Evolutionary conservation across 2,797 vertebrate species (phyloP), one percentile per base, ranked within the genome.

Genomic region (Silurus lanzhouensis): DNA sequence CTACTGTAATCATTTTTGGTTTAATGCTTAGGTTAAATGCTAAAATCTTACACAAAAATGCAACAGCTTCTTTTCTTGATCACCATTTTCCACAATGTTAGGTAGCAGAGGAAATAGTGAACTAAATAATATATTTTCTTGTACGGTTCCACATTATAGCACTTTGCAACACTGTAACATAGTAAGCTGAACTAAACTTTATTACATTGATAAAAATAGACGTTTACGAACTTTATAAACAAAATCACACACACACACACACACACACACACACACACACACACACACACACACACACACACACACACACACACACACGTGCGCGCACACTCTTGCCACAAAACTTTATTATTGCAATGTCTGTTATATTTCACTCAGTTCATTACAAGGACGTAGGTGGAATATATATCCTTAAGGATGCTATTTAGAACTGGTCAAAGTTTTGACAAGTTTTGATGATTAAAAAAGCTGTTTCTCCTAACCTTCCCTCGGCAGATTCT

Each of bases 401-500:
- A 81, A 31, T 55, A 17, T 31, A 27, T 46, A 66, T 15, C 13
- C 2, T 66, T 4, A 48, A 64, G 44, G 27, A 5, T 44, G 17
- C 48, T 13, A 31, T 19, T 48, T 52, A 27, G 15, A 27, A 55
- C 6, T 81, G 63, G 10, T 55, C 8, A 46, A n/a, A 46, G 22
- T 46, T 61, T 44, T n/a, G 31, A 77, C 38, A 13, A 60, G 7
- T 22, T 38, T 8, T 66, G 78, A 66, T 6, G 27, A 76, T 58
- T 83, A 66, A 77, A 88, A 88, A 85, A 60, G 61, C 46, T 87
- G 12, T 66, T 74, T 20, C 7, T 31, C 22, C 20, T 15, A 60
- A 6, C 27, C 46, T 19, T 61, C 75, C 14, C 8, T 20, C 64
- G 81, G 67, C 87, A 99, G 98, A 97, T 99, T 92, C 94, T 99